Evolutionary conservation across 2,888 invertebrate genomes (phyloP).

Genomic region (Chrysotoxum bicinctum): DNA sequence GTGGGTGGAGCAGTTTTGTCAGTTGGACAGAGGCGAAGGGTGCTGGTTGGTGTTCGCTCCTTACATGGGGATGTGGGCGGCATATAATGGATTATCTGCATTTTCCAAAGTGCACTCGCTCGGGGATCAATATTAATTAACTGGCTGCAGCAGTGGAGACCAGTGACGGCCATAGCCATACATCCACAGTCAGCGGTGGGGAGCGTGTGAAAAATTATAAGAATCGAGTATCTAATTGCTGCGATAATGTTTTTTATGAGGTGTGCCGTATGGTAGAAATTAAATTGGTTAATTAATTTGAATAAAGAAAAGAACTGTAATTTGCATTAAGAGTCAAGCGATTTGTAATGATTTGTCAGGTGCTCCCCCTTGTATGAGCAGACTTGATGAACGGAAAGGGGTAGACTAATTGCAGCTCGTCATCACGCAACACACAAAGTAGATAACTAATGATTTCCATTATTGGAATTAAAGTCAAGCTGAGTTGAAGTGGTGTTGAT

Average conservation of each 20-base stretch:
- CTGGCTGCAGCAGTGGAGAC: background rate
- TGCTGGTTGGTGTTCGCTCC: background rate
- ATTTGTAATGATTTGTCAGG: constrained; percentile 51
- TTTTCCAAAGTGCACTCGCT: constrained; percentile 50
- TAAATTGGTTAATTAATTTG: constrained; percentile 71
- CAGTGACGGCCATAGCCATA: background rate
- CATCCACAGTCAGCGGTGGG: constrained; percentile 11
- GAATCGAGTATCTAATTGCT: constrained; percentile 65
- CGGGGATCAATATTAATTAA: constrained; percentile 67
- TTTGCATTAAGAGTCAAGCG: constrained; percentile 57
- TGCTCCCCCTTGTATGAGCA: background rate
- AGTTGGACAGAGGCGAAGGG: constrained; percentile 10
- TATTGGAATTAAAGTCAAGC: constrained; percentile 51
- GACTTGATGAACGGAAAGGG: background rate
- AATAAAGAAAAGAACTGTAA: constrained; percentile 43
- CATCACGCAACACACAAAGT: constrained; percentile 46
- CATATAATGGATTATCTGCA: constrained; percentile 52
- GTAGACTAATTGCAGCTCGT: constrained; percentile 31
- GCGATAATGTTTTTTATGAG: constrained; percentile 69
- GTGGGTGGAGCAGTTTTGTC: constrained; percentile 59
- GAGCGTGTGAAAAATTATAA: constrained; percentile 71
- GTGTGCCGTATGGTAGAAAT: constrained; percentile 69
- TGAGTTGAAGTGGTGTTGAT: constrained; percentile 16
- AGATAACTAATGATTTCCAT: constrained; percentile 52
- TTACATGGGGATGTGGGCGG: constrained; percentile 47